Conservation (phyloP, 1,140 invertebrate species). For the Periplaneta americana region DNA sequence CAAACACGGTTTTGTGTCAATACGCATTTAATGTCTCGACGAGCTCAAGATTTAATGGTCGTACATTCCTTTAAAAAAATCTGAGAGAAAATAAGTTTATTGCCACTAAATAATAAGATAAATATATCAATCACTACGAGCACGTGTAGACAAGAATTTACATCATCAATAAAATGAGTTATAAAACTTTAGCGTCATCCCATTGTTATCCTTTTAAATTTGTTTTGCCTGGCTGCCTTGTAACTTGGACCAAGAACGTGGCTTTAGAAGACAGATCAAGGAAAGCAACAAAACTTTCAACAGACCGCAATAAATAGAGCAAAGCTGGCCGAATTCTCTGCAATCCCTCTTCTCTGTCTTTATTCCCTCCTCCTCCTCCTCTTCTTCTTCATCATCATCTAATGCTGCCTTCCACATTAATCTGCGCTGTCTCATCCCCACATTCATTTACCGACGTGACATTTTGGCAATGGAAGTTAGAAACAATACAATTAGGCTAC, state of each 20-base stretch:
- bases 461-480: background rate
- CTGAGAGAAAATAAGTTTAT: too few relatives aligned
- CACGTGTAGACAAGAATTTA: background rate
- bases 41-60: too few relatives aligned
- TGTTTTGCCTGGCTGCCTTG: background rate
- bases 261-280: background rate
- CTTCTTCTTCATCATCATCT: background rate
- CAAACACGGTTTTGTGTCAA: too few relatives aligned
- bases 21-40: too few relatives aligned
- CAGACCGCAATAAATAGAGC: background rate
- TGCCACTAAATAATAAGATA: too few relatives aligned
- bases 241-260: background rate
- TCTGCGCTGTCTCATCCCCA: background rate
- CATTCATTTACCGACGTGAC: background rate
- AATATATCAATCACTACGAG: too few relatives aligned
- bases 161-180: background rate
- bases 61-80: too few relatives aligned
- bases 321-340: background rate
- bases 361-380: background rate
- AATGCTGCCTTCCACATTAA: background rate
- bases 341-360: background rate
- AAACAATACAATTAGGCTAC: background rate
- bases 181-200: background rate
- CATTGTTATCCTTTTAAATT: too few relatives aligned
- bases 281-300: background rate